Evolutionary conservation across 2,113 vertebrate genomes (phyloP), one percentile per base, ranked within the genome.

Genomic region (Falco punctatus): DNA sequence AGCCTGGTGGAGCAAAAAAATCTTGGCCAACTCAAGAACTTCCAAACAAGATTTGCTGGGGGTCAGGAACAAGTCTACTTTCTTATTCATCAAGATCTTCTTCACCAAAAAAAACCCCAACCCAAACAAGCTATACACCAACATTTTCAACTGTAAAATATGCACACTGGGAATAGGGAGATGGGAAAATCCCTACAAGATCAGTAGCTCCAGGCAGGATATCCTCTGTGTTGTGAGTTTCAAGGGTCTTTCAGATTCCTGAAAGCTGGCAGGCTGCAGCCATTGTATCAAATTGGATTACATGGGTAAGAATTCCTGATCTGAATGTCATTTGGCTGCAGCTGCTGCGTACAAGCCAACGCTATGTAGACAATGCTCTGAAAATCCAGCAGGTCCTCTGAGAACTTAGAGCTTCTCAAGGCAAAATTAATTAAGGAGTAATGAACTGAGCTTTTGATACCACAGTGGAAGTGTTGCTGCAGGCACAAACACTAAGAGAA

Each of bases 381-480:
- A 94, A 97, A 94, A 83, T 35, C 92, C 88, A 96, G 81, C 81
- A 94, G 92, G 77, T 86, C 85, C 91, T 83, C 92, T 70, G 89
- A 97, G 92, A 97, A 90, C 89, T 90, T 74, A 30, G 38, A 88
- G 49, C 35, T 95, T 96, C 91, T 93, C 84, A 94, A 97, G 84
- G 95, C 91, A 96, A 97, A 96, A 97, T 96, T 96, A 97, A 97
- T 97, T 95, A 97, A 96, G 94, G 94, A 93, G 74, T 94, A 97
- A 96, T 97, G 96, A 96, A 92, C 91, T 93, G 44, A 86, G 95
- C 75, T 95, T 93, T 88, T 88, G 84, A 88, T 96, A 92, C 38
- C 77, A 64, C 21, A 42, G 65, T 94, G 59, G 86, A 94, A 97
- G 79, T 32, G 62, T 88, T 92, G 96, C 97, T 96, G 82, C 84